Evolutionary conservation across 2,113 vertebrate species (phyloP).

Genomic region (Ceuthmochares aereus): DNA sequence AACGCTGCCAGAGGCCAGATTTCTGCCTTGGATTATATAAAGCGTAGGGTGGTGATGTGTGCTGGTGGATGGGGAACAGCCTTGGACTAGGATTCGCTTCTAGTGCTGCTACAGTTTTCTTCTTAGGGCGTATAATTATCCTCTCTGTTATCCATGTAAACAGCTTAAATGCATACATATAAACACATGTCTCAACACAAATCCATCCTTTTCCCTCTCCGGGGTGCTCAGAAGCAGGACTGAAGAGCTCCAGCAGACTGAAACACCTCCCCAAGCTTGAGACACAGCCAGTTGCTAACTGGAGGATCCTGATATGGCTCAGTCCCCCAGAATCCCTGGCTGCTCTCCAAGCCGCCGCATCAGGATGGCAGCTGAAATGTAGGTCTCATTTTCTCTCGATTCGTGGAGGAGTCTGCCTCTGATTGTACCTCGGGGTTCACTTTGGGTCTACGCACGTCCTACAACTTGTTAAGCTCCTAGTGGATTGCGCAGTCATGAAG

Average conservation of each 20-base stretch:
- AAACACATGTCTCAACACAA: neutral
- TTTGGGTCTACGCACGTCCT: neutral
- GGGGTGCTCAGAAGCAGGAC: neutral
- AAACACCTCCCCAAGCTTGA: neutral
- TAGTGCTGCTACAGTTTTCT: neutral
- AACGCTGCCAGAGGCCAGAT: neutral
- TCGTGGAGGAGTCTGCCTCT: neutral
- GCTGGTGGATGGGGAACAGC: neutral
- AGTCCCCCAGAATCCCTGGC: neutral
- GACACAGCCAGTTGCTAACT: neutral
- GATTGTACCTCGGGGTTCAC: neutral
- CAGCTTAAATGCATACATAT: accelerated
- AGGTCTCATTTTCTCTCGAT: neutral
- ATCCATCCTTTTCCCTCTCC: neutral
- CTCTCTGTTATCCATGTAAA: neutral
- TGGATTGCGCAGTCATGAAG: too few species aligned
- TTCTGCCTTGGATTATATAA: neutral
- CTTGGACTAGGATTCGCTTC: neutral
- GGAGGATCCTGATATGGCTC: neutral
- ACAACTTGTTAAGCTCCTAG: neutral
- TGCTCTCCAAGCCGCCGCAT: neutral
- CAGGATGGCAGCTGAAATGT: neutral
- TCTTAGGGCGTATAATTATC: neutral
- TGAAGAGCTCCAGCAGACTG: neutral
- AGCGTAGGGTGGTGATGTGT: neutral